Percentiles rank a stretch among this genome's conserved stretches.
phyloP scores from a whole-genome alignment of 2,113 vertebrate species.

The Taurulus bubalis region DNA sequence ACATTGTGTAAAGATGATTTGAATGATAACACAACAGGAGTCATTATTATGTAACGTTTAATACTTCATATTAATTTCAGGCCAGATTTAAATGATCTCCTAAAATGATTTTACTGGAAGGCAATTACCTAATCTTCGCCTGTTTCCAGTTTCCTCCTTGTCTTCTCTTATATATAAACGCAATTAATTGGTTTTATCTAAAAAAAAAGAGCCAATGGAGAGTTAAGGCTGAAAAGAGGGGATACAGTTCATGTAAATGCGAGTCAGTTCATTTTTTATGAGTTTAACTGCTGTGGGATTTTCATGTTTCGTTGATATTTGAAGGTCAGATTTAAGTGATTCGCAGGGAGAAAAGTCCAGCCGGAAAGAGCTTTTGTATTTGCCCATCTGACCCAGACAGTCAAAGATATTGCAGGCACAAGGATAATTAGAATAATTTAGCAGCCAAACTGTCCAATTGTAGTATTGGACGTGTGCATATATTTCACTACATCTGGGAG shows the following conservation, averaged over 20 bases:
- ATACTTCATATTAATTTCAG: conserved; percentile 16
- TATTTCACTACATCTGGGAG: background rate
- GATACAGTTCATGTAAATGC: background rate
- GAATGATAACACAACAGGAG: conserved; percentile 23
- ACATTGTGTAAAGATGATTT: conserved; percentile 26
- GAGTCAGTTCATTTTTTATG: background rate
- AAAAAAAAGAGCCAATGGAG: background rate
- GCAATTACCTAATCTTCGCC: background rate
- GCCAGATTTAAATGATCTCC: conserved; percentile 7
- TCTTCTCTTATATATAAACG: background rate
- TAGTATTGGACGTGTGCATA: background rate
- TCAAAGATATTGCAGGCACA: background rate
- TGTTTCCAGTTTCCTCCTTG: background rate
- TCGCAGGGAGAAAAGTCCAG: background rate
- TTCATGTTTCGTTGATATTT: conserved; percentile 14
- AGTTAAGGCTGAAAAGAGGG: background rate
- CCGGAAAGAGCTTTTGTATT: background rate
- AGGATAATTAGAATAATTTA: background rate
- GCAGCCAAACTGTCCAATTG: background rate
- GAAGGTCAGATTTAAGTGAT: conserved; percentile 35
- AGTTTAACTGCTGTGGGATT: background rate
- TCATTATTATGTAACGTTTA: conserved; percentile 23
- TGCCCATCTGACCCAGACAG: background rate
- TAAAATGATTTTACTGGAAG: conserved; percentile 9
- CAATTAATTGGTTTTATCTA: background rate